phyloP scores from a whole-genome alignment of 2,888 invertebrate species.

The Pterostichus madidus region DNA sequence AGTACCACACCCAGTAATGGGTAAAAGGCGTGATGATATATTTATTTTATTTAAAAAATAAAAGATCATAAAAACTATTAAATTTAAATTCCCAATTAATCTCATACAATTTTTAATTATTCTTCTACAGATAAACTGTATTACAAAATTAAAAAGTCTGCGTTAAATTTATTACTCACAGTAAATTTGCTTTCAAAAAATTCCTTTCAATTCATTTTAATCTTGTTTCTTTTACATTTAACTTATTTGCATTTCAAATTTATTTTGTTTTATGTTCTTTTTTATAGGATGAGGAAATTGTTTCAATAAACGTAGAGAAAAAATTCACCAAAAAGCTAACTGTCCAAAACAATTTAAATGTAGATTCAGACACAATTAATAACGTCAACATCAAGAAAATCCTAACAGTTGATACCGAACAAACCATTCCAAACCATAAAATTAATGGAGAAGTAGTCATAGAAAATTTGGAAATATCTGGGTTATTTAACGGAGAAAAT shows the following conservation, averaged over 20 bases:
- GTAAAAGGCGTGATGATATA: too few species aligned
- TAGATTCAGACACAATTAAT: conserved; percentile 77
- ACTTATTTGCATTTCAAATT: conserved; percentile 10
- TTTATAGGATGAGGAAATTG: conserved; percentile 72
- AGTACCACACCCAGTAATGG: too few species aligned
- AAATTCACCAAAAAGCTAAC: conserved; percentile 76
- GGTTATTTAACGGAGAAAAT: conserved; percentile 76
- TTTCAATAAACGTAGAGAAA: conserved; percentile 77
- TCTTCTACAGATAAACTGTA: too few species aligned
- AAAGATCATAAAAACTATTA: background rate
- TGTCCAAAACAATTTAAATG: conserved; percentile 75
- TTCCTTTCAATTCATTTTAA: too few species aligned
- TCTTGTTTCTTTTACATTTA: background rate
- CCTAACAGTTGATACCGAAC: conserved; percentile 78
- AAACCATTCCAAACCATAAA: conserved; percentile 75
- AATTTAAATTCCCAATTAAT: background rate
- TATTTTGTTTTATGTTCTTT: background rate
- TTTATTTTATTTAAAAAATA: too few species aligned
- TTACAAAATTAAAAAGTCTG: too few species aligned
- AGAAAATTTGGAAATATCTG: conserved; percentile 76
- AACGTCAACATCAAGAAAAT: conserved; percentile 77
- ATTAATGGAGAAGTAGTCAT: conserved; percentile 77
- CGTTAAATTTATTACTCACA: too few species aligned
- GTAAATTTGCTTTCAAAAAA: too few species aligned
- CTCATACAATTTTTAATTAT: too few species aligned